Percentiles rank a stretch among this genome's conserved stretches.
These are phyloP conservation scores for Pinctada fucata DNA, from an alignment of 2,888 invertebrate genomes.

Conservation along the genomic window DNA sequence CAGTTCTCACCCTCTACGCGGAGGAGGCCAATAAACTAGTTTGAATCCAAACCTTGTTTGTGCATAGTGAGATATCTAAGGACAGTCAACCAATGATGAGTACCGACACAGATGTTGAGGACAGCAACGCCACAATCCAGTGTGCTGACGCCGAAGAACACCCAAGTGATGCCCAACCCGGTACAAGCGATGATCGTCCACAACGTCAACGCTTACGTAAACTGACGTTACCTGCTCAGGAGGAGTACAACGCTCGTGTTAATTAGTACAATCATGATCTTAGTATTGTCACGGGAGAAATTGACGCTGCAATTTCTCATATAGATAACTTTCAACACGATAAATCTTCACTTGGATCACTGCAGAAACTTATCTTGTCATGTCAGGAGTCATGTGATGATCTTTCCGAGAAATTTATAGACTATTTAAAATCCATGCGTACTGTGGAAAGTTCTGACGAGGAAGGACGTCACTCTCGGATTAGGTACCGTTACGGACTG, in stretches of 20 bases:
- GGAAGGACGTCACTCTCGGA: neutral
- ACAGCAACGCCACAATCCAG: neutral
- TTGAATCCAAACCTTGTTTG: neutral
- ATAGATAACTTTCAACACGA: neutral
- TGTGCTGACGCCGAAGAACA: neutral
- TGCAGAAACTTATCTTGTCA: neutral
- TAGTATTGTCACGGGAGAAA: neutral
- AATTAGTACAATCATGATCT: neutral
- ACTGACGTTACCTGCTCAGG: neutral
- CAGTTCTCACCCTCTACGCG: conserved; percentile 1
- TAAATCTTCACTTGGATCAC: neutral
- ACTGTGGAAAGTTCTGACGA: neutral
- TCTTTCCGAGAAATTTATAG: neutral
- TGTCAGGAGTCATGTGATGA: neutral
- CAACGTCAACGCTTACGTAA: neutral
- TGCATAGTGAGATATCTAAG: neutral
- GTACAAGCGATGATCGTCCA: neutral
- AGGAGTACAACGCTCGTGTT: neutral
- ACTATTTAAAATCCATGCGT: neutral
- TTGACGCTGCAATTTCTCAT: neutral
- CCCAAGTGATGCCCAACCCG: neutral
- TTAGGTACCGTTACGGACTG: neutral
- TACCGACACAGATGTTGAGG: conserved; percentile 1
- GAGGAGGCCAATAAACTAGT: neutral
- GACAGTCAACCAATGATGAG: neutral